Conservation (phyloP, 2,113 vertebrate genomes). For the Paraplagusia blochii region DNA sequence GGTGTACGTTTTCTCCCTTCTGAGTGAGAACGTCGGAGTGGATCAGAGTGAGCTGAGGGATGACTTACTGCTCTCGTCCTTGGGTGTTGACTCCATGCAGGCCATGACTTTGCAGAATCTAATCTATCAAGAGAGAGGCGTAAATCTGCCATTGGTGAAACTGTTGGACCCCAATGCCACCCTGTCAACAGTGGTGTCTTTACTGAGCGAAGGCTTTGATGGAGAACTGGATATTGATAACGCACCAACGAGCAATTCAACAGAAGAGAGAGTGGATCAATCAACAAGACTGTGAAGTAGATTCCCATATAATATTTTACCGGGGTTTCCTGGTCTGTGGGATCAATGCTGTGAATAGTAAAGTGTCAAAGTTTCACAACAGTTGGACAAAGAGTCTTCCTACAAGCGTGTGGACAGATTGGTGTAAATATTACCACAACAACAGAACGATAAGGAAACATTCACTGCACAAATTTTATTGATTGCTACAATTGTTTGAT, state of each 20-base stretch:
- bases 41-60: slow-evolving; percentile 70
- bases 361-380: no score
- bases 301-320: neutral
- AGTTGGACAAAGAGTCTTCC: no score
- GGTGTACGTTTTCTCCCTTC: slow-evolving; percentile 72
- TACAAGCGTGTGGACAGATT: no score
- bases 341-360: no score
- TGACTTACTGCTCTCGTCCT: slow-evolving; percentile 60
- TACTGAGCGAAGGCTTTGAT: slow-evolving; percentile 60
- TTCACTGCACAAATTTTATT: no score
- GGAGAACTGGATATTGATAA: neutral
- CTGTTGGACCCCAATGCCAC: slow-evolving; percentile 79
- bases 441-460: no score
- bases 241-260: neutral
- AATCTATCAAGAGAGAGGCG: slow-evolving; percentile 73
- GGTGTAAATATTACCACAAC: no score
- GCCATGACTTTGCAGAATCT: slow-evolving; percentile 83
- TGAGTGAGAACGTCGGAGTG: slow-evolving; percentile 64
- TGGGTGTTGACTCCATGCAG: slow-evolving; percentile 85
- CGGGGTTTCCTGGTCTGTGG: no score
- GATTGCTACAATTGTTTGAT: no score
- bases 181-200: slow-evolving; percentile 65
- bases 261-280: neutral
- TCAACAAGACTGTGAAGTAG: slow-evolving; percentile 50
- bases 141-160: slow-evolving; percentile 79